These are phyloP conservation scores for Athripsodes cinereus DNA, from an alignment of 2,888 invertebrate species.

Conservation along the genomic window DNA sequence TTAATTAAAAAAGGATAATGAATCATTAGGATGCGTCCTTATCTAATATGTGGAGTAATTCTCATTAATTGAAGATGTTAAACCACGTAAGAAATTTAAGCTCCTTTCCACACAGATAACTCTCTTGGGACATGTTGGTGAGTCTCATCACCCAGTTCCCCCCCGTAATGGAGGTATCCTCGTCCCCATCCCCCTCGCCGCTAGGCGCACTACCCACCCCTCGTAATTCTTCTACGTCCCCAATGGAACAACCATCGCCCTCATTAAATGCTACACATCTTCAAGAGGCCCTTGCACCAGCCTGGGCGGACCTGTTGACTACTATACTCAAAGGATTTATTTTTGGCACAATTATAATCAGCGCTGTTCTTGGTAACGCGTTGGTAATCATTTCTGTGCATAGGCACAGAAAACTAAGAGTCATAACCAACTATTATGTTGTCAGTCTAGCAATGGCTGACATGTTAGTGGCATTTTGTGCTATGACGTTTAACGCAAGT, in stretches of 20 bases:
- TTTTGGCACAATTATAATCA: constrained; percentile 81
- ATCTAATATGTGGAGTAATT: neutral
- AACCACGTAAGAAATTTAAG: neutral
- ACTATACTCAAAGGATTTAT: constrained; percentile 68
- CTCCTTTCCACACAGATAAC: constrained; percentile 4
- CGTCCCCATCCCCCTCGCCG: neutral
- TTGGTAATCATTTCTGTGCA: constrained; percentile 83
- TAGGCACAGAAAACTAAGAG: constrained; percentile 72
- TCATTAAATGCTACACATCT: neutral
- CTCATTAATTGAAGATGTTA: neutral
- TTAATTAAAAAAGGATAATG: no score
- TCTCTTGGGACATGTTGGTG: neutral
- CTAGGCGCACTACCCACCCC: neutral
- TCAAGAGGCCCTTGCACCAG: constrained; percentile 20
- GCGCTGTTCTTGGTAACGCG: constrained; percentile 87
- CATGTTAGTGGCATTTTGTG: constrained; percentile 84
- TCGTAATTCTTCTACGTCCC: neutral
- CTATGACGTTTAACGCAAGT: constrained; percentile 89
- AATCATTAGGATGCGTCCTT: no score
- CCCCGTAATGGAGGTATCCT: neutral
- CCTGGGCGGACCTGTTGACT: constrained; percentile 51
- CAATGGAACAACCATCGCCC: neutral
- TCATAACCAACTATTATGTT: constrained; percentile 93
- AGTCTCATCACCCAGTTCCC: constrained; percentile 2
- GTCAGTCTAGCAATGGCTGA: constrained; percentile 93